Conservation (phyloP, 2,888 invertebrate species). For the Brachylomia viminalis region DNA sequence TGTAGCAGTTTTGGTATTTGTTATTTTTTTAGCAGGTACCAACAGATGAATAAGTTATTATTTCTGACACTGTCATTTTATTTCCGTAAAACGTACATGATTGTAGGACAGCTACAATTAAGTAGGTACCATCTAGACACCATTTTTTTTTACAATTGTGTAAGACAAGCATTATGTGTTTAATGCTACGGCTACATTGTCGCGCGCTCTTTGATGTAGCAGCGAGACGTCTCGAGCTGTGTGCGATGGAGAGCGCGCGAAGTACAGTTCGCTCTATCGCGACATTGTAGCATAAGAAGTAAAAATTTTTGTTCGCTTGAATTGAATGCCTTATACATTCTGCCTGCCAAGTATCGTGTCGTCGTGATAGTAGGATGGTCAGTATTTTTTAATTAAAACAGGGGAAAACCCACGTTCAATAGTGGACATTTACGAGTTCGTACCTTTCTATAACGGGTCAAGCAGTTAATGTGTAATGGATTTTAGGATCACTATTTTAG, state of each 20-base stretch:
- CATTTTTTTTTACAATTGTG: no score
- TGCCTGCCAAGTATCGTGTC: no score
- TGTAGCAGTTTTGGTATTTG: constrained; percentile 39
- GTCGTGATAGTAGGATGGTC: neutral
- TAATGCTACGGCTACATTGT: no score
- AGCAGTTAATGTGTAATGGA: constrained; percentile 12
- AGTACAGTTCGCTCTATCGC: no score
- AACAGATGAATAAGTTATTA: neutral
- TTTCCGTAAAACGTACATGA: neutral
- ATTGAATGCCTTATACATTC: no score
- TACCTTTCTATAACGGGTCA: constrained; percentile 39
- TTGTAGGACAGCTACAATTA: neutral
- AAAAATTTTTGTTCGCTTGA: no score
- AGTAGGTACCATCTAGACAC: no score
- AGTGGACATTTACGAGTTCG: constrained; percentile 33
- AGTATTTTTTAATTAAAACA: neutral
- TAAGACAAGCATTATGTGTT: neutral
- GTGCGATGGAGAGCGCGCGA: no score
- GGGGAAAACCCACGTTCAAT: neutral
- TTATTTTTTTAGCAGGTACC: constrained; percentile 13
- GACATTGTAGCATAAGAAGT: no score
- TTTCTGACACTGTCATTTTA: neutral
- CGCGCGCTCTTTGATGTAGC: no score
- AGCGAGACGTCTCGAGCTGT: no score
- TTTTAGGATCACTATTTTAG: constrained; percentile 15